Evolutionary conservation across 1,140 invertebrate genomes (phyloP).

Genomic region (Drosophila insularis): DNA sequence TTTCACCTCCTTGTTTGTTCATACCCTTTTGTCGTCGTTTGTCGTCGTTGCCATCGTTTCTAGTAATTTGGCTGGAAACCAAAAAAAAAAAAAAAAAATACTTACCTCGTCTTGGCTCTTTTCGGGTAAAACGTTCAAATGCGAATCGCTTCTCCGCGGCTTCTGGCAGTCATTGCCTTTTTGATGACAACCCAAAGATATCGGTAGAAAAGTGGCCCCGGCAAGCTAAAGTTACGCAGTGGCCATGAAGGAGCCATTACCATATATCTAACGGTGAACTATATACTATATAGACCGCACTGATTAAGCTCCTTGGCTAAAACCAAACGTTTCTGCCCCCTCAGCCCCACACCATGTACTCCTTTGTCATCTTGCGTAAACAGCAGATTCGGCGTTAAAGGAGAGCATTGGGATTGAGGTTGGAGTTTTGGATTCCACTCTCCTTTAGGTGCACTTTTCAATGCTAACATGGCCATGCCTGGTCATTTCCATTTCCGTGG

Average conservation of each 20-base stretch:
- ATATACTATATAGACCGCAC: constrained; percentile 15
- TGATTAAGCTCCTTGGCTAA: constrained; percentile 16
- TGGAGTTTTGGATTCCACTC: constrained; percentile 5
- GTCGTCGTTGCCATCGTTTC: constrained; percentile 27
- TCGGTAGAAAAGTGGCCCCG: constrained; percentile 54
- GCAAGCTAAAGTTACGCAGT: constrained; percentile 50
- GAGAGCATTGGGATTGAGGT: neutral
- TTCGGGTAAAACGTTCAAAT: too few relatives aligned
- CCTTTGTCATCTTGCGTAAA: constrained; percentile 74
- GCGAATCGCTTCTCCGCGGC: constrained; percentile 5
- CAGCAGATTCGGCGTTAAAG: constrained; percentile 42
- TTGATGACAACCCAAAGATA: constrained; percentile 72
- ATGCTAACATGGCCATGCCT: constrained; percentile 56
- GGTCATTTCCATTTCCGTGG: constrained; percentile 75
- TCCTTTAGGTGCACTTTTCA: constrained; percentile 28
- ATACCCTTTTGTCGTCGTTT: neutral
- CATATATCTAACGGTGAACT: constrained; percentile 71
- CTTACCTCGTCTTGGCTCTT: neutral
- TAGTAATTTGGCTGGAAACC: constrained; percentile 69
- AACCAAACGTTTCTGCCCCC: constrained; percentile 26
- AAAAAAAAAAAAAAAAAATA: constrained; percentile 29
- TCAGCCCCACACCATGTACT: constrained; percentile 25
- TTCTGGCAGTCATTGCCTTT: constrained; percentile 64
- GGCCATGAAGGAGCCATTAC: constrained; percentile 58
- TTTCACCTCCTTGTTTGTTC: neutral